phyloP scores from a whole-genome alignment of 2,888 invertebrate species.

The Bombylius major region DNA sequence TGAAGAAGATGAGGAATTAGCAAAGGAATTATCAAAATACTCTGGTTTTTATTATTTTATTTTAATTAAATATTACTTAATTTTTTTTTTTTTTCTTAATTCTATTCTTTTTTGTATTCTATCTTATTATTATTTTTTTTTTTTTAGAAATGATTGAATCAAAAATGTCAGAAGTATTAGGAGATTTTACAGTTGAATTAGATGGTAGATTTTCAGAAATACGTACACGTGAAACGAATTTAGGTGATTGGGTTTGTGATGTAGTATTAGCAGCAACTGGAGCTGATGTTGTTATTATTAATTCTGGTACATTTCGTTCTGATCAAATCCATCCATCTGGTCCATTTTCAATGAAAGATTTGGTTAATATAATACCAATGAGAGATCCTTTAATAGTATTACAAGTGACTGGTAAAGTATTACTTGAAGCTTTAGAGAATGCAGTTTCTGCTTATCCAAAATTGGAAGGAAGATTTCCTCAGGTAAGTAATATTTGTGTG shows the following conservation, averaged over 20 bases:
- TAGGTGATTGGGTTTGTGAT: conserved; percentile 76
- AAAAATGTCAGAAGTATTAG: conserved; percentile 73
- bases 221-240: conserved; percentile 73
- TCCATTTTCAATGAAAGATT: conserved; percentile 70
- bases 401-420: conserved; percentile 52
- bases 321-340: conserved; percentile 59
- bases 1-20: conserved; percentile 57
- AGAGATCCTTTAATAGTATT: conserved; percentile 70
- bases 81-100: not conserved
- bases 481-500: conserved; percentile 35
- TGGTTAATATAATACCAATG: conserved; percentile 75
- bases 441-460: conserved; percentile 76
- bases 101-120: too few relatives aligned
- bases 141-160: conserved; percentile 60
- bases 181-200: conserved; percentile 71
- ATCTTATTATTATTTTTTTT: not conserved
- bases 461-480: conserved; percentile 78
- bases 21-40: conserved; percentile 59
- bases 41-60: conserved; percentile 24
- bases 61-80: not conserved
- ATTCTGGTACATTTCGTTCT: conserved; percentile 50
- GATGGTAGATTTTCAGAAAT: conserved; percentile 75
- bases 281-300: conserved; percentile 72
- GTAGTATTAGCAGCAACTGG: conserved; percentile 73
- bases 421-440: conserved; percentile 68